A percentile compares a stretch with the other conserved stretches of the same genome.
Evolutionary conservation across 2,888 invertebrate genomes (phyloP).

Genomic region (Metopia argyrocephala): DNA sequence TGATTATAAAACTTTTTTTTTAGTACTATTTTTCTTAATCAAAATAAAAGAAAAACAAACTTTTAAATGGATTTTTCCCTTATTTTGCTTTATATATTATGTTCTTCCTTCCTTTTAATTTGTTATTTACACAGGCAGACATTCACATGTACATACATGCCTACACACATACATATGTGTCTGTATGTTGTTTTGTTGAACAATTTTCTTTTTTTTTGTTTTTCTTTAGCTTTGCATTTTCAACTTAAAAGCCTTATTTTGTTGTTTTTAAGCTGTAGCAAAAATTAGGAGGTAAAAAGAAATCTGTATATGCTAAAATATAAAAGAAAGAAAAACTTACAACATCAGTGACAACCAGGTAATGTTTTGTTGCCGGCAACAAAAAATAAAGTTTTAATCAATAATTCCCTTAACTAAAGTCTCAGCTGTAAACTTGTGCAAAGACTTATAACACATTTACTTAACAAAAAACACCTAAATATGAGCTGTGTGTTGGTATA

Average conservation of each 20-base stretch:
- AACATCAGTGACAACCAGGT: constrained; percentile 52
- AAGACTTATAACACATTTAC: constrained; percentile 51
- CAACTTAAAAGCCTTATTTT: neutral
- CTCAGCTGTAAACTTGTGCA: constrained; percentile 58
- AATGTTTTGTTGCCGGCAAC: constrained; percentile 12
- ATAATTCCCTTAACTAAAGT: constrained; percentile 57
- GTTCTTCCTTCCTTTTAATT: neutral
- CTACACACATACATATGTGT: too few relatives aligned
- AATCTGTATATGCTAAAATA: constrained; percentile 38
- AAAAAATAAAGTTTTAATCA: constrained; percentile 59
- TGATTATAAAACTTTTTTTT: constrained; percentile 56
- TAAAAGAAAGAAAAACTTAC: constrained; percentile 44
- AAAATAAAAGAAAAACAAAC: too few relatives aligned
- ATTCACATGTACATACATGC: too few relatives aligned
- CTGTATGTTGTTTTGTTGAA: too few relatives aligned
- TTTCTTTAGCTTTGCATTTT: neutral
- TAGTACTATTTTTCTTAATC: too few relatives aligned
- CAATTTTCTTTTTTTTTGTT: too few relatives aligned
- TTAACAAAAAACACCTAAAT: constrained; percentile 46
- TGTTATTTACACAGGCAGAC: too few relatives aligned
- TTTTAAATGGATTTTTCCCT: constrained; percentile 37
- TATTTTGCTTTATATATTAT: constrained; percentile 28
- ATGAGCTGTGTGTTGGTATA: neutral
- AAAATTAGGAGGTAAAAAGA: neutral
- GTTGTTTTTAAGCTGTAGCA: neutral